Base-by-base conservation (phyloP, 2,888 invertebrate species). In the Lasioglossum pauxillum region DNA sequence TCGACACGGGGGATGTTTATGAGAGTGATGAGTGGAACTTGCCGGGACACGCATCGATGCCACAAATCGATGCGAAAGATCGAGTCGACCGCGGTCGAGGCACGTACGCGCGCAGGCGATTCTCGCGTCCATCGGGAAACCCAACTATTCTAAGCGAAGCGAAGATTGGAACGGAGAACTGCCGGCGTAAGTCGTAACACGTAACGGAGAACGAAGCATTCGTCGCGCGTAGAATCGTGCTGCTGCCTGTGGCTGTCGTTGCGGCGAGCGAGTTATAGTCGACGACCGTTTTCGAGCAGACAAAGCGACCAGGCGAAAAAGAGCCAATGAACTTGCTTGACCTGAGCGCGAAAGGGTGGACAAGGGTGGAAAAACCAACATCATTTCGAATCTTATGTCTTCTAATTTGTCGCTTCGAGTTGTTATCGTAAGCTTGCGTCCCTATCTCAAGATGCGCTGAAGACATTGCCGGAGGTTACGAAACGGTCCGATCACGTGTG, bases 261-360 rank as follows among this genome's bases (percentile, higher is more conserved):
- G 60, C 5, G 60, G 27, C 67, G 35, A 67, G 46, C 12, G 16
- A 10, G 31, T 27, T 38, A 67, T 8, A 4, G 49, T 23, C 16
- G 49, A 38, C 35, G 35, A 75, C 19, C 27, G 38, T 31, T 69
- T 67, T 41, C 46, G 53, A 74, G 35, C n/a, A 14, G 35, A 31
- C 31, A 12, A 41, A 35, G 35, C 64, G 27, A 31, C n/a, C 31
- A 7, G 35, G 27, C 41, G 73, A 49, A 73, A 78, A 81, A 78
- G 72, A 73, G 82, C 64, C 78, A 82, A 82, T 46, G 73, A 78
- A 82, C 78, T 82, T 82, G 41, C 5, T 27, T 73, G 82, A 82
- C 81, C 77, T 49, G 72, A 38, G 12, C 60, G 60, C 16, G 60
- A n/a, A 60, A 57, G 31, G 41, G 35, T 19, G 44, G 44, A 41